A percentile compares a stretch with the other conserved stretches of the same genome.
Conservation (phyloP, 2,797 vertebrate species). For the Enteromius unitaeniatus region DNA sequence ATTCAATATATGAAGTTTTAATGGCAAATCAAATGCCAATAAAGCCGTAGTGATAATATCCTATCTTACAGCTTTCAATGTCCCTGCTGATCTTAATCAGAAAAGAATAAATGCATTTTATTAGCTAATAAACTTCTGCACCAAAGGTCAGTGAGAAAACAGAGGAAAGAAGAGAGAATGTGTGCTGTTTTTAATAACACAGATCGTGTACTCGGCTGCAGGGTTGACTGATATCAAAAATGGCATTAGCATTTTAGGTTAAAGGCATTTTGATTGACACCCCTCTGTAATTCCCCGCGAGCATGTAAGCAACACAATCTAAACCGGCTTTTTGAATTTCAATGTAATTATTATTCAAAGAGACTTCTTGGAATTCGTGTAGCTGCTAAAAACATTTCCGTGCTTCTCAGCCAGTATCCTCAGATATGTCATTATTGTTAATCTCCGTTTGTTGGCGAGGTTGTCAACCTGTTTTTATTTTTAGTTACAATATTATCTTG, state of each 20-base stretch:
- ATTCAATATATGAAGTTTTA: slow-evolving; percentile 1
- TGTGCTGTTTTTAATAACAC: slow-evolving; percentile 59
- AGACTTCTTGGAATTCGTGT: slow-evolving; percentile 2
- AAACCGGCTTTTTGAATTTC: slow-evolving; percentile 27
- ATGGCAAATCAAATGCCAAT: too few relatives aligned
- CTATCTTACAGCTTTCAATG: slow-evolving; percentile 4
- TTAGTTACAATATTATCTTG: slow-evolving; percentile 31
- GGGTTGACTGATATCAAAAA: slow-evolving; percentile 53
- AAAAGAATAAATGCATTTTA: slow-evolving; percentile 27
- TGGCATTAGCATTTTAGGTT: slow-evolving; percentile 50
- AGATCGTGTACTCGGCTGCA: slow-evolving; percentile 49
- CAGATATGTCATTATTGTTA: background rate
- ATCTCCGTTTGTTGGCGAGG: slow-evolving; percentile 25
- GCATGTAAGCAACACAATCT: slow-evolving; percentile 40
- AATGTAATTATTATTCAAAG: slow-evolving; percentile 23
- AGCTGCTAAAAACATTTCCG: background rate
- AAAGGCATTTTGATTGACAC: slow-evolving; percentile 51
- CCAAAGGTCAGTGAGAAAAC: slow-evolving; percentile 54
- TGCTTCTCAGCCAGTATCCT: slow-evolving; percentile 5
- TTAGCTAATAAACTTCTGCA: slow-evolving; percentile 46
- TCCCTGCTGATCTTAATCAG: slow-evolving; percentile 46
- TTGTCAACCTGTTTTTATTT: slow-evolving; percentile 23
- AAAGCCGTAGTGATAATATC: slow-evolving; percentile 13
- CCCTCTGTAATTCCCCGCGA: slow-evolving; percentile 3
- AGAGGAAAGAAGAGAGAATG: slow-evolving; percentile 34